These are phyloP conservation scores for Arion vulgaris DNA, from an alignment of 1,140 invertebrate species.

Conservation along the genomic window DNA sequence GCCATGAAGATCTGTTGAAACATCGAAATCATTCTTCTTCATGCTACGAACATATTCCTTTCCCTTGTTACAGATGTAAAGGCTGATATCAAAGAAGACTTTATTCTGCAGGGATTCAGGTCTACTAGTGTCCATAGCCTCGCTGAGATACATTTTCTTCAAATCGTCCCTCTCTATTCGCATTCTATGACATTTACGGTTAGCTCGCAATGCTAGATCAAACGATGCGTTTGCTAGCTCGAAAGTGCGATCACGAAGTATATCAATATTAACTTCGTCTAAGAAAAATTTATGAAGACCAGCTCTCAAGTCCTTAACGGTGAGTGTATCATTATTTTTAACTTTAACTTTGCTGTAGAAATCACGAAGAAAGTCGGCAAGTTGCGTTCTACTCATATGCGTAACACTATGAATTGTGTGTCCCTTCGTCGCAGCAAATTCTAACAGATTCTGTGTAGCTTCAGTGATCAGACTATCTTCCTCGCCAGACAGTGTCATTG, in stretches of 20 bases:
- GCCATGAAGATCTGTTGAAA: conserved; percentile 58
- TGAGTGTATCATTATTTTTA: conserved; percentile 42
- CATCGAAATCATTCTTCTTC: conserved; percentile 65
- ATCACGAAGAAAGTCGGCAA: conserved; percentile 61
- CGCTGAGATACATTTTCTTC: conserved; percentile 62
- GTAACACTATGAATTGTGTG: conserved; percentile 51
- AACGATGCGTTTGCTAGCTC: conserved; percentile 57
- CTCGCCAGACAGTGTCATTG: conserved; percentile 45
- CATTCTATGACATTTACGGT: conserved; percentile 50
- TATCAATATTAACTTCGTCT: conserved; percentile 59
- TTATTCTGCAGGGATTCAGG: conserved; percentile 66
- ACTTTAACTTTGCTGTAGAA: conserved; percentile 58
- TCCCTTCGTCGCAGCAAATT: conserved; percentile 56
- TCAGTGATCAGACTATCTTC: conserved; percentile 50
- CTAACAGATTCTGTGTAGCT: conserved; percentile 50
- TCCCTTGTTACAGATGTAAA: conserved; percentile 65
- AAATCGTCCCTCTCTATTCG: conserved; percentile 62
- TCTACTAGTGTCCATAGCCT: conserved; percentile 59
- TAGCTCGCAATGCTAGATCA: conserved; percentile 49
- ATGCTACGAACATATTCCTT: conserved; percentile 63
- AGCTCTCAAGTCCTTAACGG: conserved; percentile 52
- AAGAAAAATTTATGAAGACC: conserved; percentile 62
- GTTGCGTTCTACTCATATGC: conserved; percentile 51
- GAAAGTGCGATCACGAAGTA: conserved; percentile 57
- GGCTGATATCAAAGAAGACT: conserved; percentile 65